phyloP scores from a whole-genome alignment of 2,797 vertebrate genomes.

The Anabas testudineus region DNA sequence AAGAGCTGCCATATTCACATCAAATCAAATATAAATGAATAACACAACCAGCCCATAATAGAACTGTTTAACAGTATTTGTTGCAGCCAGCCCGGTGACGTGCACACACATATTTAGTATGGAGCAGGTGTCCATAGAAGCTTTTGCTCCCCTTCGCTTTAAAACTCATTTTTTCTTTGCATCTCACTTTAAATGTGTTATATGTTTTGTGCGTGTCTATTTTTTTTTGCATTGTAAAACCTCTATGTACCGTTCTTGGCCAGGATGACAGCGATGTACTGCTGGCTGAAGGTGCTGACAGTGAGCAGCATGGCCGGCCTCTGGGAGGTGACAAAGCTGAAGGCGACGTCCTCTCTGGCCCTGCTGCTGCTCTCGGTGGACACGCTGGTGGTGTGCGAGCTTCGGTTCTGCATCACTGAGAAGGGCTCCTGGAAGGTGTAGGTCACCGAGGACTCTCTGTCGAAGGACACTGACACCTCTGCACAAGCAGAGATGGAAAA shows the following conservation, averaged over 20 bases:
- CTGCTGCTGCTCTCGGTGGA: conserved; percentile 84
- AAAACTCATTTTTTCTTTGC: too few relatives aligned
- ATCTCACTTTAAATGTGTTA: too few relatives aligned
- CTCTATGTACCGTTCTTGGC: conserved; percentile 89
- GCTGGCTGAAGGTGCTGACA: conserved; percentile 90
- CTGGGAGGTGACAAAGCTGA: conserved; percentile 92
- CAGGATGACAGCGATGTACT: conserved; percentile 92
- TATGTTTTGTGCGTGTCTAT: too few relatives aligned
- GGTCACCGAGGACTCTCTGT: conserved; percentile 90
- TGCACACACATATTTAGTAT: too few relatives aligned
- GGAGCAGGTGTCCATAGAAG: too few relatives aligned
- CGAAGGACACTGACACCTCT: conserved; percentile 97
- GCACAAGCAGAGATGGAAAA: conserved; percentile 38
- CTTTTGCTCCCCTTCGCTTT: too few relatives aligned
- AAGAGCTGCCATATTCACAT: neutral
- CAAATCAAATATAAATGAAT: neutral
- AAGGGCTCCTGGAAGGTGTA: conserved; percentile 96
- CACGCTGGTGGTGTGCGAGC: conserved; percentile 86
- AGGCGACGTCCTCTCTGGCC: conserved; percentile 90
- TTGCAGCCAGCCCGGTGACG: neutral
- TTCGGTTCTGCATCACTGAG: conserved; percentile 93
- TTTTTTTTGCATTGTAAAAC: neutral
- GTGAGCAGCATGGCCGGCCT: conserved; percentile 92
- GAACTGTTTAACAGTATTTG: neutral
- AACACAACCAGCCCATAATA: neutral